phyloP scores from a whole-genome alignment of 2,888 invertebrate genomes.

The Netelia virgata region DNA sequence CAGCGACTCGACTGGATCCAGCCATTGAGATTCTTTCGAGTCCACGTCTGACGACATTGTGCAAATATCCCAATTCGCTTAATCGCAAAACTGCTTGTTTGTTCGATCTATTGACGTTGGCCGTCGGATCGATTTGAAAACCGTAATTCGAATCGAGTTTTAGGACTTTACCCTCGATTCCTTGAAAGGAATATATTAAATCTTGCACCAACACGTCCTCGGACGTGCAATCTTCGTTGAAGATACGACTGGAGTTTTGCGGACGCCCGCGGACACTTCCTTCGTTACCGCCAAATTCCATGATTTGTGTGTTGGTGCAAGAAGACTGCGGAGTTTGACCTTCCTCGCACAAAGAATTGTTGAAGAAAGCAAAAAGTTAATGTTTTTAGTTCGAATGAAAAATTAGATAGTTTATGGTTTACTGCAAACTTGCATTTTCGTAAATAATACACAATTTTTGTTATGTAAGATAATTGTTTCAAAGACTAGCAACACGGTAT shows the following conservation, averaged over 20 bases:
- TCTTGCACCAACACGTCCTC: constrained; percentile 89
- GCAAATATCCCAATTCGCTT: constrained; percentile 94
- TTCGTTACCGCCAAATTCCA: constrained; percentile 76
- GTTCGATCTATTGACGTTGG: constrained; percentile 86
- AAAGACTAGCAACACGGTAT: not conserved
- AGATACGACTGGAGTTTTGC: constrained; percentile 74
- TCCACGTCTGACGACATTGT: constrained; percentile 92
- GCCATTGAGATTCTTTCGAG: constrained; percentile 89
- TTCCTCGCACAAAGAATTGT: constrained; percentile 52
- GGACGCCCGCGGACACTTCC: constrained; percentile 70
- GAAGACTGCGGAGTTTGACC: constrained; percentile 77
- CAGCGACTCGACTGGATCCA: constrained; percentile 91
- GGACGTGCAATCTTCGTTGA: constrained; percentile 82
- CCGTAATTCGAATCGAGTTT: constrained; percentile 89
- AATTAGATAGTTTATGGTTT: no score
- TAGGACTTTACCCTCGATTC: constrained; percentile 92
- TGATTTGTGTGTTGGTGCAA: constrained; percentile 76
- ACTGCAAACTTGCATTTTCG: no score
- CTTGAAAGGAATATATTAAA: constrained; percentile 94
- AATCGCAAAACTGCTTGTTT: constrained; percentile 90
- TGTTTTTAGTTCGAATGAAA: no score
- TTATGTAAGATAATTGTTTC: no score
- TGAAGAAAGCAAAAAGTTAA: not conserved
- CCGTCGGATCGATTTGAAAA: constrained; percentile 87
- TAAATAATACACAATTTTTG: no score